Conservation (phyloP, 2,888 invertebrate genomes). For the Parthenolecanium corni region DNA sequence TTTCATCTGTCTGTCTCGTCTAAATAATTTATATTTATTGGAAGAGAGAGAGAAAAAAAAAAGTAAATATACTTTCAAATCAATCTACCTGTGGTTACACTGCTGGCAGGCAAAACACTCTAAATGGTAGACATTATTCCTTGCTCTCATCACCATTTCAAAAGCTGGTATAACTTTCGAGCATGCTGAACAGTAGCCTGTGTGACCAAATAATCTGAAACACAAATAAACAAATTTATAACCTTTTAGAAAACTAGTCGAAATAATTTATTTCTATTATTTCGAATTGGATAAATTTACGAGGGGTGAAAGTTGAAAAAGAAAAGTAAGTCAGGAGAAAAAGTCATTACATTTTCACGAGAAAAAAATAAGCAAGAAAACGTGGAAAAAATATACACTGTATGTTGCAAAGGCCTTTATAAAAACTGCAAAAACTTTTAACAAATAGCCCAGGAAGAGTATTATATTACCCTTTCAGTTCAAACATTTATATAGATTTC, state of each 20-base stretch:
- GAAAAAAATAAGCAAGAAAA: neutral
- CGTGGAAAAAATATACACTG: neutral
- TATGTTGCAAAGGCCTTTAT: no score
- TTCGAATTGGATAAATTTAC: neutral
- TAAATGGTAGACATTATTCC: conserved; percentile 92
- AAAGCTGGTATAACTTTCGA: conserved; percentile 96
- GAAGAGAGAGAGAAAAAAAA: no score
- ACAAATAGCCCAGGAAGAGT: conserved; percentile 25
- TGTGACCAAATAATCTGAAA: conserved; percentile 79
- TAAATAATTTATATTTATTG: no score
- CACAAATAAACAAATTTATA: conserved; percentile 52
- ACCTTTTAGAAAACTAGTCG: conserved; percentile 42
- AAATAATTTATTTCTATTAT: conserved; percentile 6
- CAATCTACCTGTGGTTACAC: conserved; percentile 95
- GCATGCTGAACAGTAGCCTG: conserved; percentile 93
- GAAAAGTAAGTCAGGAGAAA: neutral
- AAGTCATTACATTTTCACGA: neutral
- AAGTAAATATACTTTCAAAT: no score
- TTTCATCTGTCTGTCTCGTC: no score
- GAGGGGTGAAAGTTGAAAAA: neutral
- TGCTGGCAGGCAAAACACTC: conserved; percentile 98
- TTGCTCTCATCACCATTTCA: conserved; percentile 97
- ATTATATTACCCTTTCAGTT: conserved; percentile 27
- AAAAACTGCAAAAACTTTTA: conserved; percentile 11
- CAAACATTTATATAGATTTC: conserved; percentile 29